These are phyloP conservation scores for Ceratotherium simum DNA, from an alignment of 2,113 vertebrate species.

Conservation along the genomic window DNA sequence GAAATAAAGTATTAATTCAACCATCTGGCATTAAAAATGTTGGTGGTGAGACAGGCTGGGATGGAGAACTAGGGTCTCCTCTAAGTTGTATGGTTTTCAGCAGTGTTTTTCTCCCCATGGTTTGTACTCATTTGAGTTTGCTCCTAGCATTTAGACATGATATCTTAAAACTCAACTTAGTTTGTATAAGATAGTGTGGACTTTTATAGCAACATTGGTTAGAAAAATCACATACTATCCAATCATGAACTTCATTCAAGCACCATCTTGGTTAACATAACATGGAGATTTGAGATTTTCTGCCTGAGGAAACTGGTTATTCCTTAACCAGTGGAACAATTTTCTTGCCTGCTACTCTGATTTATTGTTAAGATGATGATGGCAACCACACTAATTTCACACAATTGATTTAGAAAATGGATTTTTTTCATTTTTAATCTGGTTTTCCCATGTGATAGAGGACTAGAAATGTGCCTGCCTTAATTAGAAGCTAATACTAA, in stretches of 20 bases:
- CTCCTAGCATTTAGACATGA: neutral
- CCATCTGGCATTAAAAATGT: neutral
- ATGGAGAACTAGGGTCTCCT: neutral
- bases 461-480: neutral
- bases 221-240: neutral
- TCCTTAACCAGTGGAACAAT: neutral
- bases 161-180: neutral
- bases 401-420: neutral
- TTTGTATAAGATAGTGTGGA: neutral
- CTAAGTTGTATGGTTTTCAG: neutral
- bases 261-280: neutral
- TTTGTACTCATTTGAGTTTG: neutral
- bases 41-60: neutral
- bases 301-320: neutral
- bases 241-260: neutral
- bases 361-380: neutral
- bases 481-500: neutral
- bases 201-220: neutral
- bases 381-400: neutral
- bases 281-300: neutral
- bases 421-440: neutral
- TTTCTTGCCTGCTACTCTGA: slow-evolving; percentile 3
- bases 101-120: neutral
- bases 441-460: neutral
- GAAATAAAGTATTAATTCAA: neutral